These are phyloP conservation scores for Achroia grisella DNA, from an alignment of 1,140 invertebrate genomes.

Conservation along the genomic window DNA sequence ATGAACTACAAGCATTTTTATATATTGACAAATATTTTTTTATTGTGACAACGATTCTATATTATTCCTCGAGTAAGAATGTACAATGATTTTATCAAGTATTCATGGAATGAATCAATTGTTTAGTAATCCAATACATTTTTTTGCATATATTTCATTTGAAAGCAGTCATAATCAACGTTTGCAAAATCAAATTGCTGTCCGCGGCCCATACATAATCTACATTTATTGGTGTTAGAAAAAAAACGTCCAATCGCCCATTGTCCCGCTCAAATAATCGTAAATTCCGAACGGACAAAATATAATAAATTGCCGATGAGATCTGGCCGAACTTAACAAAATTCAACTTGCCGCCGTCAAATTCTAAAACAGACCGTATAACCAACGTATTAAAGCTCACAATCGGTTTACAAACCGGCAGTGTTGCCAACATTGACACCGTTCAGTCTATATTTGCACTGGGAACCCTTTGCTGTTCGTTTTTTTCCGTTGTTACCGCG, in stretches of 20 bases:
- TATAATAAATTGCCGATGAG: conserved; percentile 73
- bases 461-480: conserved; percentile 66
- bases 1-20: no score
- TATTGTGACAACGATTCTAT: no score
- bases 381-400: conserved; percentile 10
- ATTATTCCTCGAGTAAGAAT: no score
- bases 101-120: no score
- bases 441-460: conserved; percentile 64
- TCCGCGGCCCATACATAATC: conserved; percentile 28
- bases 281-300: conserved; percentile 71
- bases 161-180: neutral
- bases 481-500: conserved; percentile 69
- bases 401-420: conserved; percentile 10
- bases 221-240: conserved; percentile 64
- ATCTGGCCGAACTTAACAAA: conserved; percentile 58
- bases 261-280: conserved; percentile 67
- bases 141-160: no score
- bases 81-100: no score
- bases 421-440: conserved; percentile 17
- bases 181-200: conserved; percentile 1
- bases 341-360: neutral
- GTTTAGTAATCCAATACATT: no score
- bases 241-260: conserved; percentile 56
- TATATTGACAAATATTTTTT: no score
- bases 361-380: conserved; percentile 12